These are phyloP conservation scores for Typhlichthys eigenmanni DNA, from an alignment of 2,797 vertebrate species.

Conservation along the genomic window DNA sequence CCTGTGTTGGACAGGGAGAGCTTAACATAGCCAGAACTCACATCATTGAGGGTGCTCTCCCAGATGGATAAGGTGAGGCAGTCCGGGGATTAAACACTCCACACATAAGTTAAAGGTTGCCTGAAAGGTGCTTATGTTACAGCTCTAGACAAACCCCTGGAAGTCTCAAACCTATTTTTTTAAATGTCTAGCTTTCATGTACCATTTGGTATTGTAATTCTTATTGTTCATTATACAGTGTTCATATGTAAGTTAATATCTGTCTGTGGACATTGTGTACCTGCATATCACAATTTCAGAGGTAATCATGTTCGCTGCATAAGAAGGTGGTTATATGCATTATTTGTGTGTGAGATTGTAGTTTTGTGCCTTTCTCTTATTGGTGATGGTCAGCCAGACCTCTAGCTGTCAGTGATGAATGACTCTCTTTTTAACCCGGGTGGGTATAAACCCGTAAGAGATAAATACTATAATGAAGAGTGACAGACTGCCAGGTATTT, in stretches of 20 bases:
- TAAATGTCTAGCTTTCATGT: not conserved
- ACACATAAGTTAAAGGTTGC: constrained; percentile 2
- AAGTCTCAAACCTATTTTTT: no score
- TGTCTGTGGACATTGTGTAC: no score
- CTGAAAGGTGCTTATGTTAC: not conserved
- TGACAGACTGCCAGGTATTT: constrained; percentile 58
- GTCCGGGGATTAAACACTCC: not conserved
- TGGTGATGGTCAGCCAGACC: constrained; percentile 75
- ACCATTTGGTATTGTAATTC: not conserved
- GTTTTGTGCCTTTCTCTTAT: constrained; percentile 47
- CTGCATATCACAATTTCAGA: no score
- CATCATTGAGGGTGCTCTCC: constrained; percentile 22
- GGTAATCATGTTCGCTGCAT: no score
- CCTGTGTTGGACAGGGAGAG: constrained; percentile 50
- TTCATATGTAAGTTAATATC: no score
- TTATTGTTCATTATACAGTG: no score
- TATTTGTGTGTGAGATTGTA: constrained; percentile 57
- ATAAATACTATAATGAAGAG: constrained; percentile 65
- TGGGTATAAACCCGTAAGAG: constrained; percentile 71
- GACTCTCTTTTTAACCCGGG: constrained; percentile 69
- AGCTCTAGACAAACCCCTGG: no score
- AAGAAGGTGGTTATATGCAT: no score
- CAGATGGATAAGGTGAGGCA: constrained; percentile 16
- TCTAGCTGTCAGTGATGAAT: constrained; percentile 67
- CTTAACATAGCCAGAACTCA: constrained; percentile 29